phyloP scores from a whole-genome alignment of 2,797 vertebrate genomes.

The Hafferia zeledoni region DNA sequence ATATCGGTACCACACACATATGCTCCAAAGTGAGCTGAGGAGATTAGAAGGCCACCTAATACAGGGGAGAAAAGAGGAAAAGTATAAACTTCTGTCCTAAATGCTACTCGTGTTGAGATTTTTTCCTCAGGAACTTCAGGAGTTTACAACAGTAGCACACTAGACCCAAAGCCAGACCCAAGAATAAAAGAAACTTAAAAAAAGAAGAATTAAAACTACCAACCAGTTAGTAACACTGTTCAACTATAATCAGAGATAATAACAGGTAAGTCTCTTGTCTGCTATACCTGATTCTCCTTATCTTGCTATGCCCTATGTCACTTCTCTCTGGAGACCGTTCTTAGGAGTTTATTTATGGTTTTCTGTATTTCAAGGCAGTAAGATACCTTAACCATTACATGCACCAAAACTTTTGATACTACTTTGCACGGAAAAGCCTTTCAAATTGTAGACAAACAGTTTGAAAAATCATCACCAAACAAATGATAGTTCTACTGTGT shows the following conservation, averaged over 20 bases:
- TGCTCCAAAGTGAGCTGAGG: slow-evolving; percentile 94
- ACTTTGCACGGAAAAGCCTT: neutral
- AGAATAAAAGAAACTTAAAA: neutral
- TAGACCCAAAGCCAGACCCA: neutral
- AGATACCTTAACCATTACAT: neutral
- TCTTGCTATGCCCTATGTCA: neutral
- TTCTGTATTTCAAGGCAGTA: neutral
- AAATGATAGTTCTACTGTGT: neutral
- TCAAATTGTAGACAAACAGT: neutral
- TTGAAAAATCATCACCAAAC: neutral
- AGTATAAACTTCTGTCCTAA: neutral
- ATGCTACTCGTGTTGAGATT: neutral
- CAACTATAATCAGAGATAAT: neutral
- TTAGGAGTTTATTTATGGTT: neutral
- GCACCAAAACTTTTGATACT: neutral
- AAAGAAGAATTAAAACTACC: neutral
- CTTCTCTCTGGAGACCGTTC: neutral
- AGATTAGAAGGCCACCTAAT: slow-evolving; percentile 92
- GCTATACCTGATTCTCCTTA: neutral
- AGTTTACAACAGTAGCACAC: neutral
- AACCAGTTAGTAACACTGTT: neutral
- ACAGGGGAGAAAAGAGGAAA: neutral
- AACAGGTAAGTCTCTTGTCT: neutral
- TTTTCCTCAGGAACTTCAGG: neutral
- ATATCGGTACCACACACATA: slow-evolving; percentile 96